Conservation (phyloP, 92 coral and sea anemone species). For the Palythoa caribaeorum region DNA sequence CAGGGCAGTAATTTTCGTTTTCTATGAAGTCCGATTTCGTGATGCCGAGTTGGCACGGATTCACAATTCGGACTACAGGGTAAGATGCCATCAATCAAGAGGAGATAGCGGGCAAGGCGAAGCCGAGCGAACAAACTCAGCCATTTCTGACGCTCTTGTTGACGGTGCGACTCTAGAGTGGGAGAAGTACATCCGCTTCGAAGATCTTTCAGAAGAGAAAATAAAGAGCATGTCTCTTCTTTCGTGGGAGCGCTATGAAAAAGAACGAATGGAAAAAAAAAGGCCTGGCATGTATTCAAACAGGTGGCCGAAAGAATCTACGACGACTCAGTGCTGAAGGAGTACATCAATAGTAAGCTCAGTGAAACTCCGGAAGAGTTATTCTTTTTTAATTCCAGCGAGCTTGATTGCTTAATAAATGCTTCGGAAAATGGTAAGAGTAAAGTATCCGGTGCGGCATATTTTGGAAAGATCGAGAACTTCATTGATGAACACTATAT, state of each 20-base stretch:
- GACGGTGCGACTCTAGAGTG: constrained; percentile 60
- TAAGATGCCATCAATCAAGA: constrained; percentile 2
- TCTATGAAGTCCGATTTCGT: neutral
- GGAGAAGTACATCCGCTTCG: constrained; percentile 50
- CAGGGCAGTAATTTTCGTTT: too few species aligned
- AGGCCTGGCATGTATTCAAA: constrained; percentile 5
- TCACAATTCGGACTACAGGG: constrained; percentile 36
- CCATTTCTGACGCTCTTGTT: constrained; percentile 53
- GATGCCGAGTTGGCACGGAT: constrained; percentile 16
- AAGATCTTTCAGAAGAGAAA: constrained; percentile 59
- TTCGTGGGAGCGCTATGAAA: constrained; percentile 50
- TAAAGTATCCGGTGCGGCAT: neutral
- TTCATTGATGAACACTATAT: too few species aligned
- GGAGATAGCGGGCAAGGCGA: constrained; percentile 30
- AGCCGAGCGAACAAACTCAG: constrained; percentile 54
- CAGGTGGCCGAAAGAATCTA: constrained; percentile 23
- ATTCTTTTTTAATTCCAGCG: too few species aligned
- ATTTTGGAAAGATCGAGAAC: too few species aligned
- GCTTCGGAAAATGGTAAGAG: neutral
- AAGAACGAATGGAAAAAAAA: constrained; percentile 51
- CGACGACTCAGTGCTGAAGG: constrained; percentile 15
- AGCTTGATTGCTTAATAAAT: neutral
- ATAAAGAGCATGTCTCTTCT: neutral
- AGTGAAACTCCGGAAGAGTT: too few species aligned
- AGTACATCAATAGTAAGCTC: neutral